Base-by-base conservation (phyloP, 64 coral and sea anemone species). In the Pachyseris speciosa region DNA sequence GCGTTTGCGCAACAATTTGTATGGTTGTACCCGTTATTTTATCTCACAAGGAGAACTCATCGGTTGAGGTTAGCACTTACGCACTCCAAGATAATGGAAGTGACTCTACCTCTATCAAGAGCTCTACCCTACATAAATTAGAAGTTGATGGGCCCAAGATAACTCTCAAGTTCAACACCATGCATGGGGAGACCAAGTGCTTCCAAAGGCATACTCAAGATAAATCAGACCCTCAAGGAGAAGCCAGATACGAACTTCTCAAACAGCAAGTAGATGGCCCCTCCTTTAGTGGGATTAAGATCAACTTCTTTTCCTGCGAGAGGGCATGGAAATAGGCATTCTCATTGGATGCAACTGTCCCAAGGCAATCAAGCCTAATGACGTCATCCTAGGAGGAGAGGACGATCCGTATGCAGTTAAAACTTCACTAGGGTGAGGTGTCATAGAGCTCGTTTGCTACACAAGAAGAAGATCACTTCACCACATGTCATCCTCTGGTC, bases 311-410 rank as follows among this genome's bases (percentile, higher is more conserved):
- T 10, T 61, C 24, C n/a, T 69, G 33, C 83, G 51, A 24, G 9
- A 85, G 2, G 63, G 69, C 9, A 11, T 85, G 13, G 83, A 68
- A 28, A 37, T 84, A 12, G 81, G 36, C 17, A 11, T 84, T 24
- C n/a, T 84, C 9, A 84, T 84, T 19, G 83, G 83, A 7, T 69
- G 39, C 51, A 69, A 85, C 25, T 85, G 83, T 19, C 63, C 83
- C 25, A 68, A 28, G 26, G 83, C 83, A 2, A 15, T 85, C 1
- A 85, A 85, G 30, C 83, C 64, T 24, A 40, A 29, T 51, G 64
- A 69, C 4, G 64, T 69, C 17, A 85, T 85, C 22, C n/a, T 51
- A 4, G 83, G 83, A n/a, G n/a, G n/a, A n/a, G n/a, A n/a, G n/a
- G n/a, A n/a, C n/a, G n/a, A n/a, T n/a, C n/a, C n/a, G n/a, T n/a